phyloP scores from a whole-genome alignment of 2,888 invertebrate genomes.

The Priocnemis perturbator region DNA sequence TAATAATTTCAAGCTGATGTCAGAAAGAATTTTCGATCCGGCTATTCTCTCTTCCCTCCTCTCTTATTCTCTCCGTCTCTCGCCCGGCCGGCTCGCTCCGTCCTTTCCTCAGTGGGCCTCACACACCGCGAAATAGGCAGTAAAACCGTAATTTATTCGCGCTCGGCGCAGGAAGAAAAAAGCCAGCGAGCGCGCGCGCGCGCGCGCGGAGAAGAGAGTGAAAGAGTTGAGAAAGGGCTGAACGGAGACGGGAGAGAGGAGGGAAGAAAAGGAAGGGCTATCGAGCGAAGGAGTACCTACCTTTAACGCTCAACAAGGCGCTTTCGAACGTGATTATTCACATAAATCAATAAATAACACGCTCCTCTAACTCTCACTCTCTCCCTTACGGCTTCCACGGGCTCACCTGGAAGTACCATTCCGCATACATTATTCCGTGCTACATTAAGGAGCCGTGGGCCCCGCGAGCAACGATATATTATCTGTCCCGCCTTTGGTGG shows the following conservation, averaged over 20 bases:
- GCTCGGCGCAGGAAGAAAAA: slow-evolving; percentile 13
- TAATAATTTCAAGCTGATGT: slow-evolving; percentile 42
- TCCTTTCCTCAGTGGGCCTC: slow-evolving; percentile 23
- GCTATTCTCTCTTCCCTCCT: slow-evolving; percentile 26
- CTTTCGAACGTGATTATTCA: slow-evolving; percentile 66
- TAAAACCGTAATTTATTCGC: slow-evolving; percentile 52
- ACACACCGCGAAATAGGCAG: slow-evolving; percentile 44
- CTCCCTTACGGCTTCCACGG: slow-evolving; percentile 2
- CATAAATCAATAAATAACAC: slow-evolving; percentile 67
- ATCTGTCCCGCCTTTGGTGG: slow-evolving; percentile 56
- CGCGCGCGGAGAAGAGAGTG: slow-evolving; percentile 2
- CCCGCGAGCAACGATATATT: slow-evolving; percentile 59
- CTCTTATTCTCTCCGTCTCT: slow-evolving; percentile 15
- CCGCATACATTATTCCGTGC: slow-evolving; percentile 55
- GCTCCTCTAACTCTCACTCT: slow-evolving; percentile 18
- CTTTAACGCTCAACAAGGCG: slow-evolving; percentile 51
- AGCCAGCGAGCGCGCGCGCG: neutral
- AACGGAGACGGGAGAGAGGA: neutral
- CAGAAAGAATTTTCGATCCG: slow-evolving; percentile 34
- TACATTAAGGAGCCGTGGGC: slow-evolving; percentile 49
- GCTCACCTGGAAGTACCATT: slow-evolving; percentile 49
- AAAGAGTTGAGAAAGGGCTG: slow-evolving; percentile 14
- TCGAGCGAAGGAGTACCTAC: slow-evolving; percentile 39
- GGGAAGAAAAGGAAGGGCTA: slow-evolving; percentile 22
- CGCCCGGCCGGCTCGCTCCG: slow-evolving; percentile 7